phyloP scores from a whole-genome alignment of 2,113 vertebrate genomes.

The Pungitius pungitius region DNA sequence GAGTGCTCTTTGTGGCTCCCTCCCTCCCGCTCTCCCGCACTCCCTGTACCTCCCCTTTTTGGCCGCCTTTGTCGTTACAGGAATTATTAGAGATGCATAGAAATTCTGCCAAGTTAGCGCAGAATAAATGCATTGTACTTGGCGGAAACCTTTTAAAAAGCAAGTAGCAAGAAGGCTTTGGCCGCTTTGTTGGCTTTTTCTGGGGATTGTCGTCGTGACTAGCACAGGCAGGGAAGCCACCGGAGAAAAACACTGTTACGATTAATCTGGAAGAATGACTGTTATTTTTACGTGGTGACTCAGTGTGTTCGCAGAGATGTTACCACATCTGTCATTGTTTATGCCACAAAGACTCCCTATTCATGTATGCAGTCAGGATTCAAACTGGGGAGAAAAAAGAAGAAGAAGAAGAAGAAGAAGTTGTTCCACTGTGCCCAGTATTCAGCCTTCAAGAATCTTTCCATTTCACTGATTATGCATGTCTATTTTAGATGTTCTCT shows the following conservation, averaged over 20 bases:
- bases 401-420: slow-evolving; percentile 9
- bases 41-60: slow-evolving; percentile 25
- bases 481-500: slow-evolving; percentile 57
- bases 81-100: slow-evolving; percentile 58
- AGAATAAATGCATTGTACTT: slow-evolving; percentile 29
- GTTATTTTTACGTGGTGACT: slow-evolving; percentile 65
- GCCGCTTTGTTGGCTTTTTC: slow-evolving; percentile 49
- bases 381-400: neutral
- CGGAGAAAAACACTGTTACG: slow-evolving; percentile 50
- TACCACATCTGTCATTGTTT: slow-evolving; percentile 66
- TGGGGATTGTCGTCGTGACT: slow-evolving; percentile 64
- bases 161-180: slow-evolving; percentile 19
- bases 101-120: slow-evolving; percentile 37
- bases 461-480: slow-evolving; percentile 61
- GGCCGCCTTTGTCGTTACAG: slow-evolving; percentile 41
- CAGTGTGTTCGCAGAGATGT: slow-evolving; percentile 58
- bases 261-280: slow-evolving; percentile 65
- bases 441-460: slow-evolving; percentile 54
- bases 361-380: slow-evolving; percentile 48
- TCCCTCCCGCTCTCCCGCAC: slow-evolving; percentile 49
- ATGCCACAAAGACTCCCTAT: slow-evolving; percentile 58
- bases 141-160: slow-evolving; percentile 18
- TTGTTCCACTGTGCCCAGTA: slow-evolving; percentile 39
- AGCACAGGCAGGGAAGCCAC: slow-evolving; percentile 59
- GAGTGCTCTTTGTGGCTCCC: slow-evolving; percentile 73